These are phyloP conservation scores for Martes martes DNA, from an alignment of 2,113 vertebrate species.

Conservation along the genomic window DNA sequence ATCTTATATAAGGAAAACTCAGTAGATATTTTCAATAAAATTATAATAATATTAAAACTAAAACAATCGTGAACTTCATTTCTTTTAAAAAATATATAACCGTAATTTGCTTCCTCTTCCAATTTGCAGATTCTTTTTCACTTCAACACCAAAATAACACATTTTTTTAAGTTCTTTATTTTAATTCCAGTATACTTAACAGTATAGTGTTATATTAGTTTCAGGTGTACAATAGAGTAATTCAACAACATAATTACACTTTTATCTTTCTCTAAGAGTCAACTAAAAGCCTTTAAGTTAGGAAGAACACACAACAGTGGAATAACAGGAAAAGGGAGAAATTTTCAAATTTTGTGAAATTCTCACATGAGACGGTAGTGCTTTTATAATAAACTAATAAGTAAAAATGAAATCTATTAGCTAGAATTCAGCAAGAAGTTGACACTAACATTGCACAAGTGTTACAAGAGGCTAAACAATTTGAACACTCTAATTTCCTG, in stretches of 20 bases:
- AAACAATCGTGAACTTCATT: neutral
- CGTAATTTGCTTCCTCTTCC: neutral
- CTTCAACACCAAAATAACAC: neutral
- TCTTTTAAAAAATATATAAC: neutral
- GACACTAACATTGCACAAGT: conserved; percentile 33
- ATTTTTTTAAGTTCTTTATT: neutral
- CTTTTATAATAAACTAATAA: conserved; percentile 12
- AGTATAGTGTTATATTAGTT: neutral
- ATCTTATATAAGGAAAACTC: neutral
- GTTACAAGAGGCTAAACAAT: conserved; percentile 5
- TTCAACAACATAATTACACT: neutral
- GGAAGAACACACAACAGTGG: neutral
- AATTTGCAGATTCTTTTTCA: conserved; percentile 7
- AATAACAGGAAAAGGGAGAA: neutral
- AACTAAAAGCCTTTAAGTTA: neutral
- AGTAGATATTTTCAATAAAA: neutral
- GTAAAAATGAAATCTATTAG: conserved; percentile 13
- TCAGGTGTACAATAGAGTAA: neutral
- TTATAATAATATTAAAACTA: neutral
- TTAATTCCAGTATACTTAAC: neutral
- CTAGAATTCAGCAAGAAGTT: conserved; percentile 25
- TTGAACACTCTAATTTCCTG: conserved; percentile 10
- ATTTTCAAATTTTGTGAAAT: conserved; percentile 18
- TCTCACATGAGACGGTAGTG: neutral
- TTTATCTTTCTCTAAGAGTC: conserved; percentile 25